Percentiles rank a stretch among this genome's conserved stretches.
phyloP scores from a whole-genome alignment of 2,797 vertebrate genomes.

The Agapornis canus region DNA sequence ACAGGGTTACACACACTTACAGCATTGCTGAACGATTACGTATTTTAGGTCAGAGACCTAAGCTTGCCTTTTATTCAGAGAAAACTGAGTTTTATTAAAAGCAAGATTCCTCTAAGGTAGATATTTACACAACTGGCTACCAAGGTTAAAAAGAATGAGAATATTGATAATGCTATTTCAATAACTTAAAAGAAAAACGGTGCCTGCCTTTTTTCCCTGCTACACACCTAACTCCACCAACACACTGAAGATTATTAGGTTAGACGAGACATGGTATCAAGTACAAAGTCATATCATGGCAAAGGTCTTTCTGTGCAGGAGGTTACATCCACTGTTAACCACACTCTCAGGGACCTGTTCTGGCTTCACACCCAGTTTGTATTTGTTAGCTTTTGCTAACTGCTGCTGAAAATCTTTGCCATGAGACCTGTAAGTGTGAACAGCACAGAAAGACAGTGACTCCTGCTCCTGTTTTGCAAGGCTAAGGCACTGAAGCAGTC shows the following conservation, averaged over 20 bases:
- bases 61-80: background rate
- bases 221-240: background rate
- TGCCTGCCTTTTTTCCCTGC: background rate
- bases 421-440: rapidly evolving
- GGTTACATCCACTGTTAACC: background rate
- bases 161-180: background rate
- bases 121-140: background rate
- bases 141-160: background rate
- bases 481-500: background rate
- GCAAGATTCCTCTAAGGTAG: background rate
- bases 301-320: background rate
- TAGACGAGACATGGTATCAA: background rate
- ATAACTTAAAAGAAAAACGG: background rate
- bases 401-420: background rate
- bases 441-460: rapidly evolving
- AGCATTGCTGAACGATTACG: background rate
- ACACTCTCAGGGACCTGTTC: background rate
- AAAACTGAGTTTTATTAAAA: background rate
- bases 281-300: rapidly evolving
- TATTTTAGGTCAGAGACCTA: background rate
- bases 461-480: rapidly evolving
- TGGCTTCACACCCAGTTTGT: background rate
- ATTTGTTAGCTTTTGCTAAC: background rate
- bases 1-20: background rate
- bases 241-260: background rate